Evolutionary conservation across 1,140 invertebrate genomes (phyloP).

Genomic region (Drosophila miranda): DNA sequence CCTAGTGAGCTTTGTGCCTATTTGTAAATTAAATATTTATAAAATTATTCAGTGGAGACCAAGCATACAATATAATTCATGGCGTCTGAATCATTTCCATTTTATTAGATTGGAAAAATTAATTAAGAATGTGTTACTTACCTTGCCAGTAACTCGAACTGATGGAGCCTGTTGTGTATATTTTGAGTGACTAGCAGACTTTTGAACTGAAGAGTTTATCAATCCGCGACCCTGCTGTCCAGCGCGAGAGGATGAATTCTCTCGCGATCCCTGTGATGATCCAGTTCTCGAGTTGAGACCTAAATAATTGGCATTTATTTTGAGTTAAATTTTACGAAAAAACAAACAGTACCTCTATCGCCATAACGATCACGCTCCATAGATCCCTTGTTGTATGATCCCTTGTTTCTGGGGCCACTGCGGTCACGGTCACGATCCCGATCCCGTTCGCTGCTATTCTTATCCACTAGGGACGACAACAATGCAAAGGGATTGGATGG

Average conservation of each 20-base stretch:
- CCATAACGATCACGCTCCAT: constrained; percentile 82
- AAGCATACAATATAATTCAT: background rate
- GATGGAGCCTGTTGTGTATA: constrained; percentile 61
- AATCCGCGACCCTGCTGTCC: constrained; percentile 54
- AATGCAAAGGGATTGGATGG: constrained; percentile 76
- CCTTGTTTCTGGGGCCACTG: constrained; percentile 79
- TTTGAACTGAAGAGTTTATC: constrained; percentile 64
- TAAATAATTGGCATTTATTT: constrained; percentile 7
- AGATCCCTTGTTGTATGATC: constrained; percentile 83
- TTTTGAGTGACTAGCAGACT: constrained; percentile 78
- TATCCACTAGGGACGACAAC: constrained; percentile 69
- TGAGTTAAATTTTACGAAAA: background rate
- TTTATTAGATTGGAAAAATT: too few species aligned
- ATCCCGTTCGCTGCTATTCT: constrained; percentile 58
- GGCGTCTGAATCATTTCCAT: too few species aligned
- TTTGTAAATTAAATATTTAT: background rate
- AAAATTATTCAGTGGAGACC: background rate
- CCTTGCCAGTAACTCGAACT: constrained; percentile 57
- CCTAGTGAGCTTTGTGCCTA: constrained; percentile 29
- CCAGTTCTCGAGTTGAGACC: constrained; percentile 84
- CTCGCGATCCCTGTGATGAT: constrained; percentile 84
- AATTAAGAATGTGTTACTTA: constrained; percentile 5
- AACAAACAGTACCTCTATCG: constrained; percentile 46
- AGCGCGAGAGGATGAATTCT: constrained; percentile 74
- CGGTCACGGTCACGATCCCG: constrained; percentile 60